A percentile compares a stretch with the other conserved stretches of the same genome.
Evolutionary conservation across 23 tunicate species (phyloP).

Genomic region (Ascidia mentula): DNA sequence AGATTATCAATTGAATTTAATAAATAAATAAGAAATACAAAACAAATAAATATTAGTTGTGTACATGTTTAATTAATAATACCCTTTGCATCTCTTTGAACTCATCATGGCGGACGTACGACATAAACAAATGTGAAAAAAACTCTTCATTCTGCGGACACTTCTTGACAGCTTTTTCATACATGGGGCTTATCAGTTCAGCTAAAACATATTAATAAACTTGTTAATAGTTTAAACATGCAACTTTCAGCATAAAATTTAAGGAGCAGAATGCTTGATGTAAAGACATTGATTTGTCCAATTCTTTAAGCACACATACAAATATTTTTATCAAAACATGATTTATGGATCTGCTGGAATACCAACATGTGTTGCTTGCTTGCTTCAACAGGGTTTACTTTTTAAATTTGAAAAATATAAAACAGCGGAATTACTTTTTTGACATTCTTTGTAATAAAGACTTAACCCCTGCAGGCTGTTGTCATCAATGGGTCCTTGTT

Average conservation of each 20-base stretch:
- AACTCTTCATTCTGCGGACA: slow-evolving; percentile 74
- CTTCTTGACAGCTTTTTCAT: slow-evolving; percentile 60
- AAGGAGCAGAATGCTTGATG: neutral
- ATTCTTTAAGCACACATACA: neutral
- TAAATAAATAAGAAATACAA: neutral
- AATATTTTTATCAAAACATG: too few relatives aligned
- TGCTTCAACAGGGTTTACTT: too few relatives aligned
- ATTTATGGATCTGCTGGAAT: too few relatives aligned
- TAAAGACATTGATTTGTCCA: neutral
- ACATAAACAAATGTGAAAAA: slow-evolving; percentile 90
- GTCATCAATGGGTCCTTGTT: slow-evolving; percentile 70
- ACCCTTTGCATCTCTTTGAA: slow-evolving; percentile 88
- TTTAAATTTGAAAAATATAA: too few relatives aligned
- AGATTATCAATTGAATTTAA: neutral
- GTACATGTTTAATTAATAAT: neutral
- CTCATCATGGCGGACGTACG: slow-evolving; percentile 74
- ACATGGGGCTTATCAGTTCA: slow-evolving; percentile 63
- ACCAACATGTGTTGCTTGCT: too few relatives aligned
- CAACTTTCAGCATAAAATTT: neutral
- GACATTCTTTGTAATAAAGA: slow-evolving; percentile 77
- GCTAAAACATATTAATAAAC: slow-evolving; percentile 46
- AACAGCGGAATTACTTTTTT: slow-evolving; percentile 60
- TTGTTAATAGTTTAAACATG: too few relatives aligned
- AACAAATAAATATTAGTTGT: neutral
- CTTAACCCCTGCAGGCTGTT: slow-evolving; percentile 89